Percentiles rank a stretch among this genome's conserved stretches.
Conservation (phyloP, 2,888 invertebrate genomes). For the Schrankia costaestrigalis region DNA sequence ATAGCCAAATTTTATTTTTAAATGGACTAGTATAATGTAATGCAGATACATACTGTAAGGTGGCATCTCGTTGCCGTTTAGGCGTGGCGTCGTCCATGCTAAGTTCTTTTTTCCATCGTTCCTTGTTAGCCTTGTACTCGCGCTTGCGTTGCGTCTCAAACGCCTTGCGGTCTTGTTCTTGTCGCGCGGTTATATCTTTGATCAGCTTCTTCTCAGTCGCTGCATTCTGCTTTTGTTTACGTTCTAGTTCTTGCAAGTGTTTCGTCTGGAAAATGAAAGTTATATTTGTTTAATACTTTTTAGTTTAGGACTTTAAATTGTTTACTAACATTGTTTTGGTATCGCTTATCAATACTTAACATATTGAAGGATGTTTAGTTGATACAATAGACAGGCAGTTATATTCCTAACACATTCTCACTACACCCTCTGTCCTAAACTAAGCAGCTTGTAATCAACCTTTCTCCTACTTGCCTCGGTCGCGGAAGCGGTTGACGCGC, state of each 20-base stretch:
- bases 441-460: too few species aligned
- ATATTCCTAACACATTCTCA: too few species aligned
- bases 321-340: too few species aligned
- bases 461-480: too few species aligned
- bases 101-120: constrained; percentile 96
- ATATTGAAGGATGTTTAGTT: too few species aligned
- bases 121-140: constrained; percentile 98
- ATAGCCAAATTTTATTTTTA: not conserved
- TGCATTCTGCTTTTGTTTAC: constrained; percentile 91
- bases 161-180: constrained; percentile 95
- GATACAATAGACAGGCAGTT: too few species aligned
- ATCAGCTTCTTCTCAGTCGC: constrained; percentile 95
- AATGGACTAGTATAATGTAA: not conserved
- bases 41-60: constrained; percentile 82
- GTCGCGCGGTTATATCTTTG: constrained; percentile 93
- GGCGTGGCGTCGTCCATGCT: constrained; percentile 96
- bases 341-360: too few species aligned
- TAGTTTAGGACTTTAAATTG: too few species aligned
- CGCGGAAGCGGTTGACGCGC: too few species aligned
- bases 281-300: not conserved
- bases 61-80: constrained; percentile 93
- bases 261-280: constrained; percentile 70
- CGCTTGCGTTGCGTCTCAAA: constrained; percentile 96
- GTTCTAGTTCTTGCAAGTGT: constrained; percentile 89
- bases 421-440: too few species aligned